Evolutionary conservation across 2,797 vertebrate genomes (phyloP).

Genomic region (Pteropus rufus): DNA sequence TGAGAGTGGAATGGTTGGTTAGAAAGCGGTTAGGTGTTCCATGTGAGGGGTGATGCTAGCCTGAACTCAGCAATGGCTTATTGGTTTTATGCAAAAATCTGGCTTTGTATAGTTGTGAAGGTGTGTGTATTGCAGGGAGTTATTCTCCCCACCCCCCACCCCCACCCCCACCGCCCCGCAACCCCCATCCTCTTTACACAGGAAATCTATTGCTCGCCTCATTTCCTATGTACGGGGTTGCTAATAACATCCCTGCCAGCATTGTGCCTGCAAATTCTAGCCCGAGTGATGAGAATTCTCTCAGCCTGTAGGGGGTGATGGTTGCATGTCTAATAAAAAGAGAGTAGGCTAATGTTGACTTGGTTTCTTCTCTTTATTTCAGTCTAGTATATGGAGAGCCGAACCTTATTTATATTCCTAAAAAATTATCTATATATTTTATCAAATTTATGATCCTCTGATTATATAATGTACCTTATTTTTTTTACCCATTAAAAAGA

Average conservation of each 20-base stretch:
- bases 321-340: not conserved
- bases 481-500: not conserved
- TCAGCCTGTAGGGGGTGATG: constrained; percentile 33
- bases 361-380: not conserved
- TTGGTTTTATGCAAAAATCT: not conserved
- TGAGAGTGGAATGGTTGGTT: not conserved
- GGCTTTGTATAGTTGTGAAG: not conserved
- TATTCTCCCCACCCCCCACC: not conserved
- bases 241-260: not conserved
- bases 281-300: not conserved
- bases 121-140: not conserved
- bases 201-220: not conserved
- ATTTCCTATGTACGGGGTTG: not conserved
- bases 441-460: not conserved
- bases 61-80: not conserved
- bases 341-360: not conserved
- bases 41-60: too few relatives aligned
- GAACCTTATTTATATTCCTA: not conserved
- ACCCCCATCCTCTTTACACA: not conserved
- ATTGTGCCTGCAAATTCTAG: not conserved
- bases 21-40: not conserved
- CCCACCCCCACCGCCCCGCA: too few relatives aligned
- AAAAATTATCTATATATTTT: not conserved
- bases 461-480: not conserved
- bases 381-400: not conserved